Percentiles rank a stretch among this genome's conserved stretches.
Conservation (phyloP, 2,888 invertebrate genomes). For the Ferrisia virgata region DNA sequence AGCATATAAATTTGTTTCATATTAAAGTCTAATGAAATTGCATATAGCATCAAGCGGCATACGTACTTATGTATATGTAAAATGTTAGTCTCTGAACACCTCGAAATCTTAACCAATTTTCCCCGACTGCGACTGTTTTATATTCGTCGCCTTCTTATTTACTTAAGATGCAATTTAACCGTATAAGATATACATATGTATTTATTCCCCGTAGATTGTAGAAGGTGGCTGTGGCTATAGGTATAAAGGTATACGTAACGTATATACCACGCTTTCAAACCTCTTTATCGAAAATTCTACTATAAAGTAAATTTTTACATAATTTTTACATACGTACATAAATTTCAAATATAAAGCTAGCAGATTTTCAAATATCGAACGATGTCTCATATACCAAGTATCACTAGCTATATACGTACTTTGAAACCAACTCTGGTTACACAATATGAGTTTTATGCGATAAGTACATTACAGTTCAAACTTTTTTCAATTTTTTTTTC, state of each 20-base stretch:
- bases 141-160: not conserved
- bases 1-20: slow-evolving; percentile 23
- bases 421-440: too few species aligned
- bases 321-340: not conserved
- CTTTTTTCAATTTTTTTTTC: too few species aligned
- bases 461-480: too few species aligned
- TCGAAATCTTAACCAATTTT: slow-evolving; percentile 2
- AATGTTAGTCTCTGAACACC: not conserved
- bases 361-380: not conserved
- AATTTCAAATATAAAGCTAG: not conserved
- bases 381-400: not conserved
- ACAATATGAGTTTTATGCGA: too few species aligned
- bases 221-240: not conserved
- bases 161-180: not conserved
- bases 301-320: not conserved
- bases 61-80: too few species aligned
- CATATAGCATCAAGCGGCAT: not conserved
- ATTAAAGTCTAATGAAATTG: slow-evolving; percentile 18
- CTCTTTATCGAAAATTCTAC: not conserved
- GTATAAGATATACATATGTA: not conserved
- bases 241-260: too few species aligned
- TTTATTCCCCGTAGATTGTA: not conserved
- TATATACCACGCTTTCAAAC: not conserved
- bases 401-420: too few species aligned
- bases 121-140: not conserved